A percentile compares a stretch with the other conserved stretches of the same genome.
Evolutionary conservation across 2,797 vertebrate genomes (phyloP).

Genomic region (Peromyscus eremicus): DNA sequence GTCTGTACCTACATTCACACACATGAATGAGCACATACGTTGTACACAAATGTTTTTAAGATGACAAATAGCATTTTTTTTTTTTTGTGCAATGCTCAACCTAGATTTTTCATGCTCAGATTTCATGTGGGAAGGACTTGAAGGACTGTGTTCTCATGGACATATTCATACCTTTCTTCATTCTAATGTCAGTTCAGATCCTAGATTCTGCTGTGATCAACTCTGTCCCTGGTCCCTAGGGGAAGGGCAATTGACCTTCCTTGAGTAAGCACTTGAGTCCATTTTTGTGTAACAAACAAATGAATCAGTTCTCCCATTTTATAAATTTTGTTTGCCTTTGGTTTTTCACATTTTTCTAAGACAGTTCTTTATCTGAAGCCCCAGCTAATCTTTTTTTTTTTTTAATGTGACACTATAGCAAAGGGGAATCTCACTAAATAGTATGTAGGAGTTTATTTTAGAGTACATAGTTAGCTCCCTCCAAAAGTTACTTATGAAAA

Average conservation of each 20-base stretch:
- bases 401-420: neutral
- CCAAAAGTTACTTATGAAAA: neutral
- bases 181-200: neutral
- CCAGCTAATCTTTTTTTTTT: neutral
- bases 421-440: neutral
- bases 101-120: neutral
- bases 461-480: neutral
- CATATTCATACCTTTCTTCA: neutral
- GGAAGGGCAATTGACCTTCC: neutral
- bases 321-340: constrained; percentile 9
- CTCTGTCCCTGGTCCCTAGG: neutral
- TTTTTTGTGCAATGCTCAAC: neutral
- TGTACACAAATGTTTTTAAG: neutral
- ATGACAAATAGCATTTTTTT: neutral
- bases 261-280: neutral
- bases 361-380: neutral
- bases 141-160: neutral
- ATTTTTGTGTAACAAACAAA: neutral
- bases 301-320: neutral
- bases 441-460: neutral
- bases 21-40: neutral
- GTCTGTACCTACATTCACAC: neutral
- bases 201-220: neutral
- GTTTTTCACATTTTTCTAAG: neutral
- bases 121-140: neutral